These are phyloP conservation scores for Bombus confusus DNA, from an alignment of 1,140 invertebrate genomes.

Conservation along the genomic window DNA sequence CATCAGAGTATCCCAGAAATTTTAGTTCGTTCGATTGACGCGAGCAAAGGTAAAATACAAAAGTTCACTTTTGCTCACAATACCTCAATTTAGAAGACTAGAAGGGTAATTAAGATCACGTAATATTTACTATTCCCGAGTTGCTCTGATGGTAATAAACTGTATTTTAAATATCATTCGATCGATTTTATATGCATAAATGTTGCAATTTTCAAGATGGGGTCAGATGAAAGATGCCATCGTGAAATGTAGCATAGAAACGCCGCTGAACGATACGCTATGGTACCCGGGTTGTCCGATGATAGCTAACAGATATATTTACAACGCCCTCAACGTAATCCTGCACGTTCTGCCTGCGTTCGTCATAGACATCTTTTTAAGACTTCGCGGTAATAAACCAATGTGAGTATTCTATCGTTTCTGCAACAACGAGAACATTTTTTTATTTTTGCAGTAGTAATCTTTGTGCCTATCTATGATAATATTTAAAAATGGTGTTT, in stretches of 20 bases:
- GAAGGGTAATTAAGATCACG: neutral
- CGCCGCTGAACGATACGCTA: conserved; percentile 91
- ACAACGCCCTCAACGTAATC: conserved; percentile 87
- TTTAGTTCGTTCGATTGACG: neutral
- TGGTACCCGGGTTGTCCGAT: conserved; percentile 93
- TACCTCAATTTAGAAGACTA: neutral
- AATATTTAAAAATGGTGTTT: neutral
- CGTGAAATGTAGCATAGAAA: conserved; percentile 87
- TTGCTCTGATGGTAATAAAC: neutral
- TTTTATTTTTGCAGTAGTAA: neutral
- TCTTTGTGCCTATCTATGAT: neutral
- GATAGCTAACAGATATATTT: conserved; percentile 87
- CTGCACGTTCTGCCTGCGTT: conserved; percentile 92
- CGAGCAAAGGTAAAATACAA: too few relatives aligned
- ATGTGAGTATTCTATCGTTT: conserved; percentile 84
- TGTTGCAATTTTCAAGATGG: conserved; percentile 85
- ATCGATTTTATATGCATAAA: neutral
- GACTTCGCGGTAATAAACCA: conserved; percentile 89
- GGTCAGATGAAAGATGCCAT: conserved; percentile 88
- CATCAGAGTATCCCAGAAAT: neutral
- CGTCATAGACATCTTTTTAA: conserved; percentile 88
- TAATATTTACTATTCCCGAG: neutral
- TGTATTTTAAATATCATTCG: neutral
- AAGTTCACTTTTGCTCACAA: too few relatives aligned
- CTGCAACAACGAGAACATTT: neutral